Percentiles rank a stretch among this genome's conserved stretches.
Conservation (phyloP, 2,888 invertebrate species). For the Horisme vitalbata region DNA sequence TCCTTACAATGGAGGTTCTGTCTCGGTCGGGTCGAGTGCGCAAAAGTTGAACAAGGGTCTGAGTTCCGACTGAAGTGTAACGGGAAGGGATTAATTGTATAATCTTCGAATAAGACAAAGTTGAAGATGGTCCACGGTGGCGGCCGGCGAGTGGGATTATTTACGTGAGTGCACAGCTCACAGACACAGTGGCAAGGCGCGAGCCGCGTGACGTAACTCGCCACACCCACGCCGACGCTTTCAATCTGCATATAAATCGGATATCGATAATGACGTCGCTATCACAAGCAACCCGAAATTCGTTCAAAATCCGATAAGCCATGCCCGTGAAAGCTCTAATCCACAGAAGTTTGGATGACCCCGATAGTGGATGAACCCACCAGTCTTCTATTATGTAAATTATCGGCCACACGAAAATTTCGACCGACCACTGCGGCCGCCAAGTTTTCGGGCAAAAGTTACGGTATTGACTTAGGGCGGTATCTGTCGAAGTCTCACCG, state of each 20-base stretch:
- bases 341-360: conserved; percentile 79
- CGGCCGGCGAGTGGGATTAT: conserved; percentile 55
- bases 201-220: conserved; percentile 53
- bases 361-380: conserved; percentile 78
- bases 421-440: conserved; percentile 66
- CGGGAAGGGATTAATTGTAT: conserved; percentile 66
- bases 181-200: conserved; percentile 37
- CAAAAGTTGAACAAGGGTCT: conserved; percentile 73
- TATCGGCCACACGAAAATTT: conserved; percentile 78
- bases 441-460: conserved; percentile 73
- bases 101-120: conserved; percentile 63
- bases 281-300: conserved; percentile 77
- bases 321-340: conserved; percentile 76
- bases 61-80: conserved; percentile 61
- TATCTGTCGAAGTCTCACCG: conserved; percentile 56
- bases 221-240: conserved; percentile 54
- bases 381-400: conserved; percentile 81
- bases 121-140: conserved; percentile 45
- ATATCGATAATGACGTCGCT: conserved; percentile 80
- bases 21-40: conserved; percentile 74
- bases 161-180: conserved; percentile 45
- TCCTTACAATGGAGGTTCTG: conserved; percentile 73
- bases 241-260: conserved; percentile 83
- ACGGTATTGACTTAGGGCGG: conserved; percentile 67
- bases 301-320: conserved; percentile 80